Conservation (phyloP, 2,113 vertebrate genomes). For the Hemiprocne comata region DNA sequence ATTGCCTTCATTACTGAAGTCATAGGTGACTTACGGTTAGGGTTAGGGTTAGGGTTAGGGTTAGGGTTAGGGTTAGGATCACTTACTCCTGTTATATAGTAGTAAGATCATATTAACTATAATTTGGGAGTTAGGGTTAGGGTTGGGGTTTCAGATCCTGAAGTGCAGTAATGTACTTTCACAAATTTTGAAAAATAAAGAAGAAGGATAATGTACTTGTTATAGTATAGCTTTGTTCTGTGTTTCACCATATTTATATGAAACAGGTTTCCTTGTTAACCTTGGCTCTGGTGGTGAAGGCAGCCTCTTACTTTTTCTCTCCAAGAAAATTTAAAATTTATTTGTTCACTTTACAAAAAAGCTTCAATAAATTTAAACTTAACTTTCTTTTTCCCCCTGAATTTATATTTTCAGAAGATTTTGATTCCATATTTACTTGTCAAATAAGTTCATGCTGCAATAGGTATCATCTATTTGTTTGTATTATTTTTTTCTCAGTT, state of each 20-base stretch:
- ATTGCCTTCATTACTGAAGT: no score
- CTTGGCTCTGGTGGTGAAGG: background rate
- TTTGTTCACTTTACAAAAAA: constrained; percentile 19
- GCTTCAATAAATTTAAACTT: constrained; percentile 18
- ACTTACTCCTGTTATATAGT: background rate
- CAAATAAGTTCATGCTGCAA: background rate
- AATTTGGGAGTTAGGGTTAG: no score
- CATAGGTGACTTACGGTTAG: no score
- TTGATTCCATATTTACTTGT: background rate
- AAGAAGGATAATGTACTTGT: background rate
- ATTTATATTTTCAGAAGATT: background rate
- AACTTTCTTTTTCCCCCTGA: background rate
- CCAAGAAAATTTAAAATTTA: constrained; percentile 20
- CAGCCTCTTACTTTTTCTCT: background rate
- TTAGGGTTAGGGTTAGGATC: no score
- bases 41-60: no score
- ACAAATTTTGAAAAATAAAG: background rate
- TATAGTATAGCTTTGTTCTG: background rate
- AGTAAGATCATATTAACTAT: background rate
- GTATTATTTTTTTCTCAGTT: background rate
- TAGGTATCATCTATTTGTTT: background rate
- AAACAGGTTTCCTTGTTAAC: background rate
- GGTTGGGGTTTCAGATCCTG: no score
- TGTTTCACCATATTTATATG: background rate
- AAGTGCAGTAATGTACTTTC: no score